Evolutionary conservation across 2,797 vertebrate genomes (phyloP).

Genomic region (Potorous gilbertii): DNA sequence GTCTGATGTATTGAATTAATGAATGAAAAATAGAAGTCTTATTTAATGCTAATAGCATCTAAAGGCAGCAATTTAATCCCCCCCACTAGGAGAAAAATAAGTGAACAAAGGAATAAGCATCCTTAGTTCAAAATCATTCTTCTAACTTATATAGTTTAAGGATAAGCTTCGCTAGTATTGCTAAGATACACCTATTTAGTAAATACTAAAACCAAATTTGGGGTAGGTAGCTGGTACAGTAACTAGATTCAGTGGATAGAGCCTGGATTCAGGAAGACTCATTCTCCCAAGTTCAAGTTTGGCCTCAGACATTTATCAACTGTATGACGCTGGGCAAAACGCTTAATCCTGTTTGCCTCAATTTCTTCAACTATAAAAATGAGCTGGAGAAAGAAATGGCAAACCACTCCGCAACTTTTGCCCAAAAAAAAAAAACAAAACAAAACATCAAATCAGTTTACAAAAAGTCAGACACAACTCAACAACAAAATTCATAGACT

Average conservation of each 20-base stretch:
- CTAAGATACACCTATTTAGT: neutral
- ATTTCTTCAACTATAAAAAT: neutral
- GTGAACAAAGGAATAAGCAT: neutral
- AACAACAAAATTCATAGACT: neutral
- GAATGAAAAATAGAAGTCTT: conserved; percentile 41
- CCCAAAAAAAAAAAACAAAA: neutral
- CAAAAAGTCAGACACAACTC: neutral
- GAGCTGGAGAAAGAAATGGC: neutral
- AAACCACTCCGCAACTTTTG: neutral
- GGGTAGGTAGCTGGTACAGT: neutral
- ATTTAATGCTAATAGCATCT: conserved; percentile 21
- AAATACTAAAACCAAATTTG: neutral
- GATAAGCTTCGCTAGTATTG: neutral
- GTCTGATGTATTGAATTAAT: neutral
- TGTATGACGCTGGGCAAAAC: neutral
- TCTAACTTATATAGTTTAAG: neutral
- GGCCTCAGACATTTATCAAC: neutral
- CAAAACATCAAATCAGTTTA: neutral
- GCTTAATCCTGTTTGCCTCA: neutral
- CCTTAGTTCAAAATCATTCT: conserved; percentile 49
- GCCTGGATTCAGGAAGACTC: neutral
- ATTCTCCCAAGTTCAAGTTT: neutral
- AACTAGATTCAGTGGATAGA: neutral
- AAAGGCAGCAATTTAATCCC: conserved; percentile 33
- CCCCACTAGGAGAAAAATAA: conserved; percentile 28